phyloP scores from a whole-genome alignment of 2,888 invertebrate genomes.

The Scrobipalpa costella region DNA sequence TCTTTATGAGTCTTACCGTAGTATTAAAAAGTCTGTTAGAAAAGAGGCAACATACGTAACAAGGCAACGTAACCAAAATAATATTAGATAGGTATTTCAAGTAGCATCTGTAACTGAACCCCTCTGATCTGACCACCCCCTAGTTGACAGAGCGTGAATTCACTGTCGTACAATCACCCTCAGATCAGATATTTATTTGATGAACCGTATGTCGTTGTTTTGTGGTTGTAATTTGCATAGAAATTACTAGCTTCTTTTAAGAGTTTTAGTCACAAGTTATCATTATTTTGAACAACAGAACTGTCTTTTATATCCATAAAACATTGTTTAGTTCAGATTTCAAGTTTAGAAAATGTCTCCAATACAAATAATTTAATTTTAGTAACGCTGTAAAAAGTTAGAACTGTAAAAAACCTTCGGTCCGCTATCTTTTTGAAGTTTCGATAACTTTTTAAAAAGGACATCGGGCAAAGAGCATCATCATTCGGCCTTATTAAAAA shows the following conservation, averaged over 20 bases:
- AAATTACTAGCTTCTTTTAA: not conserved
- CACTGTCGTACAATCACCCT: constrained; percentile 1
- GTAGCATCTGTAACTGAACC: constrained; percentile 7
- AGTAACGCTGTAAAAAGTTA: not conserved
- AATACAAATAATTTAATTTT: not conserved
- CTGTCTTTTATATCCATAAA: too few species aligned
- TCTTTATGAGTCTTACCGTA: not conserved
- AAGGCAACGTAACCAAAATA: not conserved
- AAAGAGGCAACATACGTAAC: not conserved
- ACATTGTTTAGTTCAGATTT: too few species aligned
- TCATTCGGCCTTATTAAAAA: not conserved
- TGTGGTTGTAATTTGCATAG: not conserved
- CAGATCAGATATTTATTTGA: not conserved
- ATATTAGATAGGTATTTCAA: not conserved
- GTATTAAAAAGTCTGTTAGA: not conserved
- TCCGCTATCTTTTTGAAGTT: not conserved
- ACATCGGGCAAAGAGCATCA: not conserved
- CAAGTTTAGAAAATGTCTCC: too few species aligned
- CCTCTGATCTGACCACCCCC: not conserved
- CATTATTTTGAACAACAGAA: not conserved
- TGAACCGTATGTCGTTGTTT: not conserved
- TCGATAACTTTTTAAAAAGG: not conserved
- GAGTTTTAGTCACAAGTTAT: not conserved
- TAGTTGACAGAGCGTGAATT: constrained; percentile 10
- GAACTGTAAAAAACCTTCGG: not conserved